Conservation (phyloP, 2,888 invertebrate genomes). For the Metopia argyrocephala region DNA sequence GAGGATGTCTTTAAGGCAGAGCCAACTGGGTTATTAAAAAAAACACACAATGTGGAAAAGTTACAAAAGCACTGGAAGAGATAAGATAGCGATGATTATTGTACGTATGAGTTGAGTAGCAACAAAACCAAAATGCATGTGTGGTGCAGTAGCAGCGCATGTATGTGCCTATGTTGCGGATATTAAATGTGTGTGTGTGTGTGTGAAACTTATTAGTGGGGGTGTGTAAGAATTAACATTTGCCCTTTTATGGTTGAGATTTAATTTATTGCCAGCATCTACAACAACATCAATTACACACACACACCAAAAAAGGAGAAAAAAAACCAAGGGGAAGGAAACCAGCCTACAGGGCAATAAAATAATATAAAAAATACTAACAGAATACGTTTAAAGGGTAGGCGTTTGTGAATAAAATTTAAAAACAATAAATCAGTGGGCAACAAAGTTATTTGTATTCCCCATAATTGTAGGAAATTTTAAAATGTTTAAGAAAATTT, state of each 20-base stretch:
- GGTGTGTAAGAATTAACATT: slow-evolving; percentile 61
- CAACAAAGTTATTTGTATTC: no score
- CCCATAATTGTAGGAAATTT: no score
- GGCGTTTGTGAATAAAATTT: slow-evolving; percentile 24
- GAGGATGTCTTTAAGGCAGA: no score
- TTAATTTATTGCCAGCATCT: slow-evolving; percentile 62
- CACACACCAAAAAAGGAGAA: neutral
- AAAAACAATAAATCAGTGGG: neutral
- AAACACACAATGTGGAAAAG: no score
- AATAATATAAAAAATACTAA: slow-evolving; percentile 42
- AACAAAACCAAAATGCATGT: no score
- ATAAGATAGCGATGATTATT: no score
- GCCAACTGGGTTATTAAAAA: no score
- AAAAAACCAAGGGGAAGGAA: slow-evolving; percentile 42
- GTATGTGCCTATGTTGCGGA: no score
- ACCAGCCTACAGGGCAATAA: slow-evolving; percentile 51
- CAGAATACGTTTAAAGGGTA: slow-evolving; percentile 59
- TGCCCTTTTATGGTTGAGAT: slow-evolving; percentile 64
- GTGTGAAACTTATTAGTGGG: slow-evolving; percentile 48
- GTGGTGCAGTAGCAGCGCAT: no score
- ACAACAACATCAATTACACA: slow-evolving; percentile 21
- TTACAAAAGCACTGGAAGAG: no score
- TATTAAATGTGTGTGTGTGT: slow-evolving; percentile 2
- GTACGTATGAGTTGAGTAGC: no score
- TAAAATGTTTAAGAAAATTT: no score